These are phyloP conservation scores for Metellina segmentata DNA, from an alignment of 2,888 invertebrate species.

Conservation along the genomic window DNA sequence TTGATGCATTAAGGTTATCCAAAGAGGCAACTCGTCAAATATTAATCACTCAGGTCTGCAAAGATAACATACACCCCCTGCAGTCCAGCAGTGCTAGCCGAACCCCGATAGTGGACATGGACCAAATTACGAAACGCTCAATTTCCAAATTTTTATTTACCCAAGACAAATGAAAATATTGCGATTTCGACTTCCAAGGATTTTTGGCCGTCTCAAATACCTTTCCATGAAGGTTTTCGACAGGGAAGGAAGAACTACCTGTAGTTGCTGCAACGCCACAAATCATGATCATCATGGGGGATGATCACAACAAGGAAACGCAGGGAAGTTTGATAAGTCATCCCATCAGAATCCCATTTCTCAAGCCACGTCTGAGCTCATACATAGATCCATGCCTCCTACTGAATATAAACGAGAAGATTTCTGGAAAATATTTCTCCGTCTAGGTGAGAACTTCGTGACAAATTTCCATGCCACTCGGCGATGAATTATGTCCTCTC, in stretches of 20 bases:
- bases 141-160: not conserved
- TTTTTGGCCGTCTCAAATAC: too few relatives aligned
- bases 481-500: slow-evolving; percentile 48
- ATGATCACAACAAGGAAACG: slow-evolving; percentile 59
- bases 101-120: too few relatives aligned
- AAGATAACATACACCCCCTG: too few relatives aligned
- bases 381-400: slow-evolving; percentile 28
- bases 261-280: not conserved
- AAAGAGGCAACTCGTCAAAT: too few relatives aligned
- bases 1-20: too few relatives aligned
- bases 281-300: slow-evolving; percentile 11
- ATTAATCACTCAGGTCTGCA: too few relatives aligned
- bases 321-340: slow-evolving; percentile 17
- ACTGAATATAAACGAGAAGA: slow-evolving; percentile 54
- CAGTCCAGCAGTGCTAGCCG: too few relatives aligned
- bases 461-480: slow-evolving; percentile 70
- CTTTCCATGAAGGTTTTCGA: not conserved
- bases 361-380: slow-evolving; percentile 37
- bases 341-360: slow-evolving; percentile 63
- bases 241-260: not conserved
- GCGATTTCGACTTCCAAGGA: not conserved
- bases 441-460: slow-evolving; percentile 62
- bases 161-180: not conserved
- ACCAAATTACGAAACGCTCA: not conserved
- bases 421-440: slow-evolving; percentile 31